Base-by-base conservation (phyloP, 2,113 vertebrate genomes). In the Shinisaurus crocodilurus region DNA sequence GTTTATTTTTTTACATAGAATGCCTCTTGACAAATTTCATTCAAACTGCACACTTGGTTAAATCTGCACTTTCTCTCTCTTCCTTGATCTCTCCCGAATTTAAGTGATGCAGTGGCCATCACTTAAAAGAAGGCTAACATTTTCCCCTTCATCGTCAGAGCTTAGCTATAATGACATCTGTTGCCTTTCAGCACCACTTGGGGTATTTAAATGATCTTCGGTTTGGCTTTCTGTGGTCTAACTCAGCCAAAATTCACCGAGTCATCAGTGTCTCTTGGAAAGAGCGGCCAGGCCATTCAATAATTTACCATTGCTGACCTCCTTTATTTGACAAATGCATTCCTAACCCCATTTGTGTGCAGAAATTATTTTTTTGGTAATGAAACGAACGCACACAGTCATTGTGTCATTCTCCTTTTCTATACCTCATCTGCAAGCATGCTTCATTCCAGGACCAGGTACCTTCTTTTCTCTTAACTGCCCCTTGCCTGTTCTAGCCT, bases 401-500 rank as follows among this genome's bases (percentile, higher is more conserved):
- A 75, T 87, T 67, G 0, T 9, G 10, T 7, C 70, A 37, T 9
- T 16, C 0, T 18, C 43, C 45, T 63, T 60, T 15, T 82, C 88
- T 43, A 0, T 40, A 86, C 70, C 93, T 50, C 0, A 67, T 3
- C 0, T 91, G 2, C 69, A 40, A 88, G 95, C 95, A 96, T 92
- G 91, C 29, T 90, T 93, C 90, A 72, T 84, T 57, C 80, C 23
- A 0, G 1, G 40, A 50, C 80, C 23, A 0, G 1, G 40, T 80
- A n/a, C 5, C 85, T 34, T 88, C 60, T 82, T 23, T 63, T 29
- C 81, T 5, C 82, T 37, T 67, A 89, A 92, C 54, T 91, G 60
- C 84, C 91, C 94, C 92, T 94, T 94, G 93, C 95, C 96, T 93
- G 94, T 92, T 96, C 91, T 89, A 60, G 85, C 93, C 94, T 93